Conservation (phyloP, 2,888 invertebrate species). For the Calliphora vomitoria region DNA sequence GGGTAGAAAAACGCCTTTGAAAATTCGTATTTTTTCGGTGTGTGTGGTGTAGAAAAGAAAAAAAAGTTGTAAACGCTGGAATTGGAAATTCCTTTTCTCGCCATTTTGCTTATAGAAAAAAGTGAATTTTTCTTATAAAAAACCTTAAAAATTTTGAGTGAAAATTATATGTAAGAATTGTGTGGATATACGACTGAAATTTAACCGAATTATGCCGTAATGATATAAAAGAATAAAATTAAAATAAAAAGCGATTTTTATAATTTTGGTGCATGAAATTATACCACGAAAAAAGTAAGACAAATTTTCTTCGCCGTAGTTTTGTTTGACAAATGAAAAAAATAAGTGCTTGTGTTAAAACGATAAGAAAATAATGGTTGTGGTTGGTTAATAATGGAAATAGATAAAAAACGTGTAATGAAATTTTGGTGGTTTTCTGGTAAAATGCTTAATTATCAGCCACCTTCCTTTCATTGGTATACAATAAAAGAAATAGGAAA, state of each 20-base stretch:
- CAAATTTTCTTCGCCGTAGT: constrained; percentile 61
- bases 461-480: background rate
- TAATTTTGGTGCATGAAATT: constrained; percentile 42
- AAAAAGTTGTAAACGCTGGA: constrained; percentile 79
- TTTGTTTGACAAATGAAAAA: constrained; percentile 41
- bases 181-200: background rate
- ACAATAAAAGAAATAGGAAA: constrained; percentile 8
- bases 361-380: constrained; percentile 67
- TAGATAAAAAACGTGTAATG: constrained; percentile 63
- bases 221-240: constrained; percentile 20
- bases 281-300: constrained; percentile 60
- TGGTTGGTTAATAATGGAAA: constrained; percentile 57
- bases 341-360: constrained; percentile 64
- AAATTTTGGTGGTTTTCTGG: constrained; percentile 23
- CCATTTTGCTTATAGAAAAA: constrained; percentile 82
- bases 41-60: constrained; percentile 74
- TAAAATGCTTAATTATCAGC: constrained; percentile 15
- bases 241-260: background rate
- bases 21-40: constrained; percentile 78
- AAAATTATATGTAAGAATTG: constrained; percentile 18
- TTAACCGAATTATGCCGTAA: constrained; percentile 30
- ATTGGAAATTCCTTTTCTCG: constrained; percentile 80
- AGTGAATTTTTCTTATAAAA: constrained; percentile 75
- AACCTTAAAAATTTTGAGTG: constrained; percentile 28
- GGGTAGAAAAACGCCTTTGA: constrained; percentile 77